Conservation (phyloP, 2,113 vertebrate species). For the Danio rerio region GRCz12tu NC_133179.1:19487501-19488000, state of each 20-base stretch:
- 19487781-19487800: slow-evolving; percentile 54
- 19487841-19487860: background rate
- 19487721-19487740: slow-evolving; percentile 9
- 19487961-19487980: background rate
- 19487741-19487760: slow-evolving; percentile 46
- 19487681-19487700: slow-evolving; percentile 1
- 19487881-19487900: slow-evolving; percentile 22
- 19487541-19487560: slow-evolving; percentile 21
- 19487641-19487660: slow-evolving; percentile 44
- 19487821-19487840: slow-evolving; percentile 18
- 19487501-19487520: background rate
- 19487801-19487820: slow-evolving; percentile 5
- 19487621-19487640: slow-evolving; percentile 37
- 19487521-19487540: background rate
- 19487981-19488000: background rate
- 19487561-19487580: slow-evolving; percentile 42
- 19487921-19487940: slow-evolving; percentile 23
- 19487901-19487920: background rate
- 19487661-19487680: slow-evolving; percentile 9
- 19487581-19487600: slow-evolving; percentile 38
- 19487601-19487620: slow-evolving; percentile 5
- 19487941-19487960: background rate
- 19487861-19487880: background rate
- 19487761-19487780: slow-evolving; percentile 46
- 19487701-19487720: slow-evolving; percentile 21